Evolutionary conservation across 2,888 invertebrate species (phyloP), one percentile per base, ranked within the genome.

Genomic region (Euproctis similis): DNA sequence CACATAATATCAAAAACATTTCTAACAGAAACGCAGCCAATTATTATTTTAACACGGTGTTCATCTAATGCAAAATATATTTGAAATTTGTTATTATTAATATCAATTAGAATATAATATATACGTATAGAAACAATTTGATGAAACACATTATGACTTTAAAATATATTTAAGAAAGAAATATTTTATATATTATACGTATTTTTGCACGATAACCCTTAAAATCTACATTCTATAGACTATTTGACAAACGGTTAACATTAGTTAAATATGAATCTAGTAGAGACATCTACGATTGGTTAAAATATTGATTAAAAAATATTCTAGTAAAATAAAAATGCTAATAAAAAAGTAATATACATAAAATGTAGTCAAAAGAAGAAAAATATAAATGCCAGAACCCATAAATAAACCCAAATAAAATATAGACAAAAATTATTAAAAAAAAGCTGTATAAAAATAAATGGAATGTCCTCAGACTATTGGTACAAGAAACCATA

Each of bases 181-280:
- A n/a, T n/a, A n/a, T n/a, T n/a, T n/a, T n/a, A n/a, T n/a, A n/a
- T n/a, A 8, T 30, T 32, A 22, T 31, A 26, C 13, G 30, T 20
- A 23, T 29, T 28, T 36, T 31, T 30, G 38, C 34, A 36, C 28
- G 28, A 39, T 8, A 40, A 39, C 34, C 26, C 40, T 47, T 46
- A 41, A 27, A 18, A 26, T 32, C 22, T 36, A 32, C 17, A 31
- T 4, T 11, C 22, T 26, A 37, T 46, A 46, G 23, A 48, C 41
- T 49, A 36, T 44, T 23, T 26, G 16, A 25, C 38, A 32, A 37
- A 33, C 42, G 42, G 39, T 42, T 48, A 54, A 58, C 58, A 50
- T 46, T 32, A 14, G 30, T 17, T 30, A 18, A 31, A 34, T 30
- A 10, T n/a, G n/a, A n/a, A n/a, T 24, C 11, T 34, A 30, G 12